phyloP scores from a whole-genome alignment of 2,888 invertebrate genomes.

The Cecidostiba fungosa region DNA sequence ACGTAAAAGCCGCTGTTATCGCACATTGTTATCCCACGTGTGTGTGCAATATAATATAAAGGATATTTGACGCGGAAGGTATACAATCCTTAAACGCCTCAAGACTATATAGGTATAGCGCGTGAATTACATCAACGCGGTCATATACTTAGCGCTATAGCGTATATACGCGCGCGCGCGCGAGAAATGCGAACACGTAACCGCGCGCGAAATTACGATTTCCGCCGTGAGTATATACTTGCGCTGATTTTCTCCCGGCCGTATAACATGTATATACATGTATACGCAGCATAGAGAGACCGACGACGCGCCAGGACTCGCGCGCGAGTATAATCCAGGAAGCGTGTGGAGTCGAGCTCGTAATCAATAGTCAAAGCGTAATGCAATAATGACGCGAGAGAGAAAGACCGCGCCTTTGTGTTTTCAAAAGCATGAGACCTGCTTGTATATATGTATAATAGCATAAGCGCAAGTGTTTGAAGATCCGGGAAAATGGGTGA shows the following conservation, averaged over 20 bases:
- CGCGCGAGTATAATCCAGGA: slow-evolving; percentile 20
- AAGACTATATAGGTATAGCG: neutral
- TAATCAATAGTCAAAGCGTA: slow-evolving; percentile 31
- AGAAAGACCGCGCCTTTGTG: slow-evolving; percentile 20
- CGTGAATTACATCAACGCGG: slow-evolving; percentile 4
- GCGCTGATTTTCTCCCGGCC: slow-evolving; percentile 29
- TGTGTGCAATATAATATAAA: neutral
- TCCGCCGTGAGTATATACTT: slow-evolving; percentile 6
- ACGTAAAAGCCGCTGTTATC: neutral
- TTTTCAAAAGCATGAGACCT: neutral
- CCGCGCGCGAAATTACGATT: slow-evolving; percentile 34
- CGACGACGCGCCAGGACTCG: neutral
- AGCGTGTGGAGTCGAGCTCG: neutral
- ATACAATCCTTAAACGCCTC: neutral
- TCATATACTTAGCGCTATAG: neutral
- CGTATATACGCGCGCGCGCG: too few relatives aligned
- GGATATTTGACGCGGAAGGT: neutral
- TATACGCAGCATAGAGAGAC: neutral
- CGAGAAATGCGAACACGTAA: slow-evolving; percentile 12
- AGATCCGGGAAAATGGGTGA: slow-evolving; percentile 37
- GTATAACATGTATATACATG: neutral
- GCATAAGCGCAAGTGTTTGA: neutral
- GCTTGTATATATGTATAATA: neutral
- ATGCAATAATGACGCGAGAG: slow-evolving; percentile 32
- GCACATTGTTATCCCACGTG: neutral